Percentiles rank a stretch among this genome's conserved stretches.
Evolutionary conservation across 2,113 vertebrate species (phyloP).

Genomic region (Cariama cristata): DNA sequence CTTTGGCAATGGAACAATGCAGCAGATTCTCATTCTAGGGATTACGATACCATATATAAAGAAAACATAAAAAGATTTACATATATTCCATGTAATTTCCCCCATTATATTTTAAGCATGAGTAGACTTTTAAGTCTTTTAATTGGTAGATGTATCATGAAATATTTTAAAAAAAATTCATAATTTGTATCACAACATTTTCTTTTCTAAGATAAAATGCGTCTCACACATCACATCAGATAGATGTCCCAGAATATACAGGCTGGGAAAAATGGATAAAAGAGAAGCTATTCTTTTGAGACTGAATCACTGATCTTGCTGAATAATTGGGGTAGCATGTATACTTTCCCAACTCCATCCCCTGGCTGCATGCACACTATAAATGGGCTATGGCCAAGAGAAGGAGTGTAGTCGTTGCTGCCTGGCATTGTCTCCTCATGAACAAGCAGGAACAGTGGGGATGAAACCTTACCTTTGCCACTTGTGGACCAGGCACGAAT

Average conservation of each 20-base stretch:
- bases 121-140: not conserved
- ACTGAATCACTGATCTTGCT: not conserved
- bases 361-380: not conserved
- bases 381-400: not conserved
- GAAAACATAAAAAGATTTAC: conserved; percentile 32
- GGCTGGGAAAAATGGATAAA: not conserved
- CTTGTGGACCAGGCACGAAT: too few relatives aligned
- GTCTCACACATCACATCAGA: not conserved
- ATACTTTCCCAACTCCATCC: not conserved
- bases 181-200: not conserved
- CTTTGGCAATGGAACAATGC: conserved; percentile 41
- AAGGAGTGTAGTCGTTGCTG: not conserved
- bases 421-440: not conserved
- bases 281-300: not conserved
- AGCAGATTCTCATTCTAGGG: conserved; percentile 1
- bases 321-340: not conserved
- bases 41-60: not conserved
- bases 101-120: not conserved
- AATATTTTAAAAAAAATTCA: not conserved
- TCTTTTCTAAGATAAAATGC: not conserved
- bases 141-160: not conserved
- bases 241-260: not conserved
- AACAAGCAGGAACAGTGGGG: not conserved
- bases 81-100: not conserved
- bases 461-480: not conserved